Evolutionary conservation across 2,888 invertebrate genomes (phyloP).

Genomic region (Sclerodermus sp.): DNA sequence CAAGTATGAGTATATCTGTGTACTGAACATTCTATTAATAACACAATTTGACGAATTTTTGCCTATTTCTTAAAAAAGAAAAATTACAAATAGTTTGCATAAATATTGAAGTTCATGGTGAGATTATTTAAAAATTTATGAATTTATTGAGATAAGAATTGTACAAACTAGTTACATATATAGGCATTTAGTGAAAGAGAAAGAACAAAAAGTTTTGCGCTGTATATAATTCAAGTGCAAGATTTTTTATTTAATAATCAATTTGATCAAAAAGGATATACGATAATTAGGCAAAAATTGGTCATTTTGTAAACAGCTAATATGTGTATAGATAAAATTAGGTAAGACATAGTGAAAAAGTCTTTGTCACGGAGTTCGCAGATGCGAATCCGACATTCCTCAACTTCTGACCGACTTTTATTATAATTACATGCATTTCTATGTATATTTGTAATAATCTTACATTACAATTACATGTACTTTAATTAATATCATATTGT

Average conservation of each 20-base stretch:
- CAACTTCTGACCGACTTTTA: not conserved
- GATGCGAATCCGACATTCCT: too few species aligned
- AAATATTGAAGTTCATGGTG: too few species aligned
- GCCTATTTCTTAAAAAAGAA: not conserved
- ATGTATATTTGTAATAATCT: conserved; percentile 26
- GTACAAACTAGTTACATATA: too few species aligned
- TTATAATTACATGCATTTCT: conserved; percentile 27
- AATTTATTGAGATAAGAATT: too few species aligned
- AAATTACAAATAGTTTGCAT: not conserved
- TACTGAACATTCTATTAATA: conserved; percentile 20
- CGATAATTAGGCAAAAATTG: conserved; percentile 20
- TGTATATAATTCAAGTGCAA: too few species aligned
- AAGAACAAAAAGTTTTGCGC: too few species aligned
- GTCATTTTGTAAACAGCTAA: conserved; percentile 21
- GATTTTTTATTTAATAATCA: too few species aligned
- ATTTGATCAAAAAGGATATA: too few species aligned
- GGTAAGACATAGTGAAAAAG: not conserved
- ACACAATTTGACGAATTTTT: conserved; percentile 23
- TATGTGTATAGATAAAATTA: conserved; percentile 16
- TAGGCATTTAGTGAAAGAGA: too few species aligned
- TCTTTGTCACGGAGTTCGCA: too few species aligned
- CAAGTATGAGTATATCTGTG: conserved; percentile 23
- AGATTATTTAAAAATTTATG: too few species aligned
- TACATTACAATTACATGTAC: conserved; percentile 32
- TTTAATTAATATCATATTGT: conserved; percentile 23